A percentile compares a stretch with the other conserved stretches of the same genome.
These are phyloP conservation scores for Agrotis exclamationis DNA, from an alignment of 2,888 invertebrate genomes.

Conservation along the genomic window DNA sequence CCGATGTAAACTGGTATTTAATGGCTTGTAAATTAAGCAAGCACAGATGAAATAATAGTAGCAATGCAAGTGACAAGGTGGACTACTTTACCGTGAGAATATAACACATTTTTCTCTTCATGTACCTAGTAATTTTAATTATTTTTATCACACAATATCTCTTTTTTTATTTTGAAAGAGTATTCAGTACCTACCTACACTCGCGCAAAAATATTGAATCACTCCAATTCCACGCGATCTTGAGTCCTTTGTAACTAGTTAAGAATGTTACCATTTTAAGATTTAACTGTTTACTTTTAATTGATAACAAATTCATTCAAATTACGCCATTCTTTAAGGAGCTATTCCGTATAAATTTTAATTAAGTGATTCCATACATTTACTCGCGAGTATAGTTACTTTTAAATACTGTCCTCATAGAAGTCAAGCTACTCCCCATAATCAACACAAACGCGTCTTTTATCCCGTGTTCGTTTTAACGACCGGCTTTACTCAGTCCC, in stretches of 20 bases:
- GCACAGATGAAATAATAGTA: background rate
- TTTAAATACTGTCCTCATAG: slow-evolving; percentile 5
- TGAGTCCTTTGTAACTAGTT: no score
- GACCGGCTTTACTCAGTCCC: slow-evolving; percentile 67
- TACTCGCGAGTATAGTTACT: background rate
- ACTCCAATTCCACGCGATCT: no score
- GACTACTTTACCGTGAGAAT: background rate
- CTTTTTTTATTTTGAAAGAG: background rate
- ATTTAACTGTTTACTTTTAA: no score
- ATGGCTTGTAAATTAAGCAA: background rate
- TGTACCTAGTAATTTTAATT: background rate
- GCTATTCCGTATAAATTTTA: no score
- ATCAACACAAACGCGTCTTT: slow-evolving; percentile 36
- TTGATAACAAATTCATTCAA: no score
- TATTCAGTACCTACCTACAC: no score
- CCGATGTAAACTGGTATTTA: no score
- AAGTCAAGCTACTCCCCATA: slow-evolving; percentile 31
- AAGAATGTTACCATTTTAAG: no score
- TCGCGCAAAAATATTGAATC: no score
- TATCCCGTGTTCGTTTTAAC: slow-evolving; percentile 73
- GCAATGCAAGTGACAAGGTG: background rate
- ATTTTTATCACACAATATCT: background rate
- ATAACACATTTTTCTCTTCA: background rate
- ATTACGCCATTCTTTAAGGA: no score
- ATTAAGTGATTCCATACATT: no score